Percentiles rank a stretch among this genome's conserved stretches.
Conservation (phyloP, 2,888 invertebrate genomes). For the Pollenia griseotomentosa region DNA sequence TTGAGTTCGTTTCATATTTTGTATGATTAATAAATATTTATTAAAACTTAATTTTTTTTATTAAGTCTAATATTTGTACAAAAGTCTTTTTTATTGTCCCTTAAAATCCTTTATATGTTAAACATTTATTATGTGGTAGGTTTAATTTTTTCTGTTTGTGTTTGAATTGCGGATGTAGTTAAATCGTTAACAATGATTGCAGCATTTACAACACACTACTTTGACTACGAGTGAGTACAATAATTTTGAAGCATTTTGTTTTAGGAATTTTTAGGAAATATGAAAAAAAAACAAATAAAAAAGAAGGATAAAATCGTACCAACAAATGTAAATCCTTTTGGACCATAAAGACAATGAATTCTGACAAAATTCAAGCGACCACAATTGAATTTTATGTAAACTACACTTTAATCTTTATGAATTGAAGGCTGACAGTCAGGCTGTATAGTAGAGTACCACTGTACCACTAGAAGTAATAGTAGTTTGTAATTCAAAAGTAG, state of each 20-base stretch:
- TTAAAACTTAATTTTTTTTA: background rate
- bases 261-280: background rate
- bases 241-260: conserved; percentile 40
- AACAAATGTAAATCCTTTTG: conserved; percentile 68
- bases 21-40: background rate
- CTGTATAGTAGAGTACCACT: background rate
- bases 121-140: conserved; percentile 23
- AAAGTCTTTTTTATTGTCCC: conserved; percentile 6
- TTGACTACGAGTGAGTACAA: conserved; percentile 15
- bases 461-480: background rate
- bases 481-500: background rate
- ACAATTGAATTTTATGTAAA: conserved; percentile 71
- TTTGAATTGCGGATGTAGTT: conserved; percentile 50
- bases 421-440: conserved; percentile 14
- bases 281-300: background rate
- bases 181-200: conserved; percentile 65
- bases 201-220: conserved; percentile 23
- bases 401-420: conserved; percentile 56
- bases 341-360: conserved; percentile 62
- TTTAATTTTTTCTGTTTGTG: background rate
- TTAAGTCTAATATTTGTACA: background rate
- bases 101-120: conserved; percentile 20
- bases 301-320: conserved; percentile 39
- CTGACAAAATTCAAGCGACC: conserved; percentile 65
- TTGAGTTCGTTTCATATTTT: too few relatives aligned